phyloP scores from a whole-genome alignment of 2,797 vertebrate species.

The Karalla daura region DNA sequence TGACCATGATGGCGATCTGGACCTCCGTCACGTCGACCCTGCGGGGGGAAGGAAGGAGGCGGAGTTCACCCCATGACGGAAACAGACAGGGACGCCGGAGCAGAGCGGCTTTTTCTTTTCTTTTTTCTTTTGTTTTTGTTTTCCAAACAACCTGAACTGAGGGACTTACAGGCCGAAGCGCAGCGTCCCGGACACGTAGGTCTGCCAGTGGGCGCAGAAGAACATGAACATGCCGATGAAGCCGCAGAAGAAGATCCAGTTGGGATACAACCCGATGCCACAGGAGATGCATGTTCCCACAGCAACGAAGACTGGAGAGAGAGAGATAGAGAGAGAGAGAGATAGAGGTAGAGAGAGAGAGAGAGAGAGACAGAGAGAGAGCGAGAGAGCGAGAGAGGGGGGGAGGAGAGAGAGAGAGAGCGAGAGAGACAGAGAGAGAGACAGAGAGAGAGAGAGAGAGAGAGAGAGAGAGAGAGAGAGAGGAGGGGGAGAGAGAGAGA shows the following conservation, averaged over 20 bases:
- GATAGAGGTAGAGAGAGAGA: no score
- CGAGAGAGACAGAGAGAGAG: no score
- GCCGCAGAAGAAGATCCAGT: constrained; percentile 96
- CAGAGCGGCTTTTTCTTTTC: no score
- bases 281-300: constrained; percentile 91
- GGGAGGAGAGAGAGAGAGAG: no score
- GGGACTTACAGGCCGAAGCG: constrained; percentile 94
- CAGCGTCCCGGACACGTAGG: constrained; percentile 95
- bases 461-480: no score
- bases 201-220: constrained; percentile 99
- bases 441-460: no score
- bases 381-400: no score
- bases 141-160: no score
- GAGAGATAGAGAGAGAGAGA: no score
- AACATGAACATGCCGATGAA: constrained; percentile 98
- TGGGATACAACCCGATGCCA: constrained; percentile 87
- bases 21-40: constrained; percentile 98
- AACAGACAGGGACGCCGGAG: neutral
- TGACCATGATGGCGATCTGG: constrained; percentile 88
- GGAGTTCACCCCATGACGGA: neutral
- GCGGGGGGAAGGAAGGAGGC: neutral
- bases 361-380: no score
- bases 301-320: constrained; percentile 94
- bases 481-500: neutral
- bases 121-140: no score